Evolutionary conservation across 2,888 invertebrate genomes (phyloP).

Genomic region (Leptothorax acervorum): DNA sequence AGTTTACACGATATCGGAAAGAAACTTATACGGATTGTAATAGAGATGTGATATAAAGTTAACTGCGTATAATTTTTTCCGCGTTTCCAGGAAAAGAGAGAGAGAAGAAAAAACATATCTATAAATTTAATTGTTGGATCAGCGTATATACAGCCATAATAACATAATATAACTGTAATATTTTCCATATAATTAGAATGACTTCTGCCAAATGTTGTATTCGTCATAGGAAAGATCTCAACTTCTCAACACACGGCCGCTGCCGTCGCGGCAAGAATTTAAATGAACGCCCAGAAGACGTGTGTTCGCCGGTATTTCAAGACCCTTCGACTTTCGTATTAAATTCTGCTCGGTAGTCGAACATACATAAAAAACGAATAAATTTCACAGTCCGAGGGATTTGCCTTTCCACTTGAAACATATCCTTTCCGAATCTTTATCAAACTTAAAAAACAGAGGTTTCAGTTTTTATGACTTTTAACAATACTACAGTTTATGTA

Average conservation of each 20-base stretch:
- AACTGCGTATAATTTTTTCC: background rate
- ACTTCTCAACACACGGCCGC: background rate
- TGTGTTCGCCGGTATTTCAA: background rate
- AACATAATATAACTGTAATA: background rate
- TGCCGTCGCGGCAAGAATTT: constrained; percentile 1
- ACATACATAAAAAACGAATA: constrained; percentile 33
- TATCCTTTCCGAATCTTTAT: background rate
- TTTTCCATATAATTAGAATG: background rate
- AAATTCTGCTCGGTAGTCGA: constrained; percentile 4
- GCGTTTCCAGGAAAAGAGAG: background rate
- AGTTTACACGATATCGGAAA: background rate
- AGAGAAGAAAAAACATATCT: background rate
- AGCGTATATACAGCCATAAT: background rate
- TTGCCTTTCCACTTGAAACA: constrained; percentile 9
- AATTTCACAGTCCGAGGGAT: constrained; percentile 10
- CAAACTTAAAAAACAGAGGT: background rate
- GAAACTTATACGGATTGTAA: background rate
- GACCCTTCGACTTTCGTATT: constrained; percentile 25
- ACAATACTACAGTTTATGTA: background rate
- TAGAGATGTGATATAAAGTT: background rate
- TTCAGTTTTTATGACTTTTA: background rate
- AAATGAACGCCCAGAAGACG: constrained; percentile 9
- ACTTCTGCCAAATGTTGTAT: background rate
- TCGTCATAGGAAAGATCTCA: background rate
- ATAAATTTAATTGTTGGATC: background rate